A percentile compares a stretch with the other conserved stretches of the same genome.
These are phyloP conservation scores for Melanostoma mellinum DNA, from an alignment of 2,888 invertebrate genomes.

Conservation along the genomic window DNA sequence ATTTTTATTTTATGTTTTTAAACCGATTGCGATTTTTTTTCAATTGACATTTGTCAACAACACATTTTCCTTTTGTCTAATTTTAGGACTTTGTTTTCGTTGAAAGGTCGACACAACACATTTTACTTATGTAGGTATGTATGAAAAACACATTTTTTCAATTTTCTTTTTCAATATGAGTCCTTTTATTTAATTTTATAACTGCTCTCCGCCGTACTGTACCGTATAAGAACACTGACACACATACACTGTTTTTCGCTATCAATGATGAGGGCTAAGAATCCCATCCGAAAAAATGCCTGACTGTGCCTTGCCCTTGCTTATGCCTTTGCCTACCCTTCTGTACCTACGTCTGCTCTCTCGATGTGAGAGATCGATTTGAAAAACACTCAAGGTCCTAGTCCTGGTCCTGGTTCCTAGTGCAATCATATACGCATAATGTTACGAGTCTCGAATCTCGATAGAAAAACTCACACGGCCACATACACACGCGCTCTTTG, in stretches of 20 bases:
- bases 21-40: conserved; percentile 2
- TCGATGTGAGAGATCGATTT: conserved; percentile 46
- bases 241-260: conserved; percentile 58
- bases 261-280: conserved; percentile 47
- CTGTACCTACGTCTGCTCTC: conserved; percentile 12
- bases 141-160: conserved; percentile 49
- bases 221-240: conserved; percentile 66
- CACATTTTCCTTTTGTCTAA: conserved; percentile 50
- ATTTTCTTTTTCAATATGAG: conserved; percentile 17
- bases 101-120: conserved; percentile 3
- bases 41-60: conserved; percentile 55
- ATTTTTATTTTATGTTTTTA: conserved; percentile 17
- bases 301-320: conserved; percentile 22
- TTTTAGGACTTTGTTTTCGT: conserved; percentile 16
- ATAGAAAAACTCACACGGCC: conserved; percentile 26
- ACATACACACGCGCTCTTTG: conserved; percentile 6
- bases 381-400: conserved; percentile 60
- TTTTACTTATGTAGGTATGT: conserved; percentile 17
- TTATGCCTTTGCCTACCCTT: not conserved
- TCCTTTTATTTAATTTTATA: conserved; percentile 38
- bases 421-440: conserved; percentile 20
- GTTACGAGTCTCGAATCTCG: conserved; percentile 53
- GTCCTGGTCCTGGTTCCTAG: conserved; percentile 14
- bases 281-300: conserved; percentile 51
- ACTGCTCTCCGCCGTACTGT: conserved; percentile 44